A percentile compares a stretch with the other conserved stretches of the same genome.
phyloP scores from a whole-genome alignment of 2,888 invertebrate genomes.

The Agrotis segetum region DNA sequence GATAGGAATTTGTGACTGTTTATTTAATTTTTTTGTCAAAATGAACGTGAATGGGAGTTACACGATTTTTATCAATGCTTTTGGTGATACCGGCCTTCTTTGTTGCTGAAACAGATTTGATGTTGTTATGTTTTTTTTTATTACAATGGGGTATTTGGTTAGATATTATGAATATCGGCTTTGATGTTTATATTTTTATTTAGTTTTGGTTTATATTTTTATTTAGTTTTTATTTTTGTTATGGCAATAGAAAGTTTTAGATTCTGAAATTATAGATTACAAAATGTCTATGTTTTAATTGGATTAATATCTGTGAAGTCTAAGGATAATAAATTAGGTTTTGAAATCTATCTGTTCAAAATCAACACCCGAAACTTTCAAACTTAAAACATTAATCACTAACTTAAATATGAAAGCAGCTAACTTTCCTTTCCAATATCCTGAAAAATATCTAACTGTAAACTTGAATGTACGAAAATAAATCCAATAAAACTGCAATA shows the following conservation, averaged over 20 bases:
- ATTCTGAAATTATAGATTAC: neutral
- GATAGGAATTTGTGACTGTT: slow-evolving; percentile 51
- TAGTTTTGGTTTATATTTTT: slow-evolving; percentile 19
- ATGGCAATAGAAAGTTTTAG: neutral
- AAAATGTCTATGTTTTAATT: neutral
- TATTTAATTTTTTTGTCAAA: slow-evolving; percentile 49
- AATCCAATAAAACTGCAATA: slow-evolving; percentile 19
- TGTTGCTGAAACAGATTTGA: slow-evolving; percentile 29
- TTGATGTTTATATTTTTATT: no score
- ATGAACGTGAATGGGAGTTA: slow-evolving; percentile 18
- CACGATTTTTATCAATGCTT: slow-evolving; percentile 44
- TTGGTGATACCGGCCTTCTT: slow-evolving; percentile 33
- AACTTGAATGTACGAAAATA: slow-evolving; percentile 1
- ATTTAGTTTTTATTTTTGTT: neutral
- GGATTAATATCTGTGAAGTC: neutral
- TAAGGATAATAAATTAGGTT: neutral
- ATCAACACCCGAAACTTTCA: neutral
- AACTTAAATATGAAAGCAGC: neutral
- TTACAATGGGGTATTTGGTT: slow-evolving; percentile 9
- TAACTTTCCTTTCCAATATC: neutral
- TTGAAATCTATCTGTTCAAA: neutral
- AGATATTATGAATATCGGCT: slow-evolving; percentile 19
- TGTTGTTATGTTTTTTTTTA: slow-evolving; percentile 33
- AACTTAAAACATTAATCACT: neutral
- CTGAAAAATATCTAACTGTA: slow-evolving; percentile 3